A percentile compares a stretch with the other conserved stretches of the same genome.
These are phyloP conservation scores for Sarcophaga bullata DNA, from an alignment of 1,140 invertebrate species.

Conservation along the genomic window DNA sequence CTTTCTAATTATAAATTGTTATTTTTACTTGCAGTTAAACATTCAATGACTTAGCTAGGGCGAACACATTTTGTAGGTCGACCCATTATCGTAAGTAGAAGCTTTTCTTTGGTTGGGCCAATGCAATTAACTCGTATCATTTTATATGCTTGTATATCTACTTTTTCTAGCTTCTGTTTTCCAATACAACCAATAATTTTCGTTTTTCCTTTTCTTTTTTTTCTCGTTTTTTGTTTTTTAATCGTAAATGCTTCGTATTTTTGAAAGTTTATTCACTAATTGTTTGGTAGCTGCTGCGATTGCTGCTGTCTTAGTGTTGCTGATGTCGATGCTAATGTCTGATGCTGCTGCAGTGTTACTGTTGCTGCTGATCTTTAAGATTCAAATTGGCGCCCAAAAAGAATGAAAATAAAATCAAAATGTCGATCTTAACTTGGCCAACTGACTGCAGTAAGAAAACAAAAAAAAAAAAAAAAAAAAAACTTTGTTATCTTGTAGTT, in stretches of 20 bases:
- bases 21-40: no score
- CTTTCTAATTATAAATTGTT: no score
- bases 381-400: constrained; percentile 13
- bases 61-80: no score
- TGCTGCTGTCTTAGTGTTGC: not conserved
- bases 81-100: no score
- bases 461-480: no score
- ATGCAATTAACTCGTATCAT: constrained; percentile 15
- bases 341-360: not conserved
- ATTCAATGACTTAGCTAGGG: no score
- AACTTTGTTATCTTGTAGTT: not conserved
- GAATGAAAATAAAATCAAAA: no score
- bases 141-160: constrained; percentile 22
- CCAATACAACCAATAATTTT: not conserved
- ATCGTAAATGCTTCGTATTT: not conserved
- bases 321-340: not conserved
- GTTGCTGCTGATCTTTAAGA: constrained; percentile 3
- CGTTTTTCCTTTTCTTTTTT: not conserved
- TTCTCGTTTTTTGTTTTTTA: no score
- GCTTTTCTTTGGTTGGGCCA: not conserved
- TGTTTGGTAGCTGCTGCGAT: not conserved
- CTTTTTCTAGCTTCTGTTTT: constrained; percentile 20
- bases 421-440: no score
- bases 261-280: not conserved
- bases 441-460: no score